A percentile compares a stretch with the other conserved stretches of the same genome.
Evolutionary conservation across 2,797 vertebrate species (phyloP).

Genomic region (Rousettus madagascariensis): DNA sequence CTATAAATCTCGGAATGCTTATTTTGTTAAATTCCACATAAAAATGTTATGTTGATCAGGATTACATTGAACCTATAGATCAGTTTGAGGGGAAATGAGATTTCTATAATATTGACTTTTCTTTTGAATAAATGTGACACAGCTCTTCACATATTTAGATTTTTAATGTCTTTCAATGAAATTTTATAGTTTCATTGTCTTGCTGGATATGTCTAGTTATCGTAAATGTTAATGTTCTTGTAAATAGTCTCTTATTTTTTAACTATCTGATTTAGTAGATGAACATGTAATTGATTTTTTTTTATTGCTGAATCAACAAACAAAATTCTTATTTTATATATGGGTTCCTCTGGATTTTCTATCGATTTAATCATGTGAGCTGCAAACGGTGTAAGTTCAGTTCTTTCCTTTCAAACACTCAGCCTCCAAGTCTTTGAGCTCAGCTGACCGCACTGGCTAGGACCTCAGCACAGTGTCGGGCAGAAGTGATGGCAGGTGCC

Average conservation of each 20-base stretch:
- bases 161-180: background rate
- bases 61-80: background rate
- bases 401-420: background rate
- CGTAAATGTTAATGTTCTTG: background rate
- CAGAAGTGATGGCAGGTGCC: no score
- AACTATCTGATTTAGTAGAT: background rate
- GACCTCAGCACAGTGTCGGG: background rate
- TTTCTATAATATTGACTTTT: background rate
- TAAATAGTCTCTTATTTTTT: conserved; percentile 34
- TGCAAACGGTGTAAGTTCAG: background rate
- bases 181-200: conserved; percentile 29
- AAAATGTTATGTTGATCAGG: background rate
- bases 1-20: conserved; percentile 10
- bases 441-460: background rate
- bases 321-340: conserved; percentile 24
- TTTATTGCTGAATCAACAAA: background rate
- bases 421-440: background rate
- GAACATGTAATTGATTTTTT: background rate
- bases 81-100: conserved; percentile 26
- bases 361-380: background rate
- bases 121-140: background rate
- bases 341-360: background rate
- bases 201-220: background rate
- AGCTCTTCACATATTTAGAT: background rate
- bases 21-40: conserved; percentile 29